Evolutionary conservation across 35 echinoderm and acorn worm genomes (phyloP).

Genomic region (Ptychodera flava): DNA sequence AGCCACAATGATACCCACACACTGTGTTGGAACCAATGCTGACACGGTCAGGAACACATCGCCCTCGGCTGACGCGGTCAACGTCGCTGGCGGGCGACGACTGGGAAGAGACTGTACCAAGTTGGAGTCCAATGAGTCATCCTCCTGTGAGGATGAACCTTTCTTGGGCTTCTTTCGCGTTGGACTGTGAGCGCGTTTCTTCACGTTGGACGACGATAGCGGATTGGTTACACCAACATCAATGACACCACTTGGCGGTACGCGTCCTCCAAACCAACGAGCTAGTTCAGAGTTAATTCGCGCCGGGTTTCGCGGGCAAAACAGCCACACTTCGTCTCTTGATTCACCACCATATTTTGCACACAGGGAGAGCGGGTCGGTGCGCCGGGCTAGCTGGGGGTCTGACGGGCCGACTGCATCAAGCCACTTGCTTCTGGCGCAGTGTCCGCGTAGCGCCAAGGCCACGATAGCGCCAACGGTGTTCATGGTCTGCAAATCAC

Average conservation of each 20-base stretch:
- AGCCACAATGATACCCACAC: conserved; percentile 59
- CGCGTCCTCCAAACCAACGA: conserved; percentile 85
- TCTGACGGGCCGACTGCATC: conserved; percentile 80
- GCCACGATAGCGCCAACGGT: conserved; percentile 41
- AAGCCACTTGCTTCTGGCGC: conserved; percentile 64
- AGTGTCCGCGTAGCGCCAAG: conserved; percentile 53
- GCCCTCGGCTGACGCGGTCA: conserved; percentile 48
- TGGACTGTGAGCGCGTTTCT: conserved; percentile 9
- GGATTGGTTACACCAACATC: conserved; percentile 26
- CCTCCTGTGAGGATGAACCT: conserved; percentile 31
- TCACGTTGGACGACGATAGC: neutral
- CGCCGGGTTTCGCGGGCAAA: conserved; percentile 75
- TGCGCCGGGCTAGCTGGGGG: conserved; percentile 68
- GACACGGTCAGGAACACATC: conserved; percentile 73
- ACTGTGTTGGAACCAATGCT: conserved; percentile 68
- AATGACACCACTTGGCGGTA: conserved; percentile 52
- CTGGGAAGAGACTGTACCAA: conserved; percentile 8
- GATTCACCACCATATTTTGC: conserved; percentile 64
- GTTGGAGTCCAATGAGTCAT: neutral
- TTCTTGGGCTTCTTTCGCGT: conserved; percentile 56
- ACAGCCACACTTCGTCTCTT: conserved; percentile 61
- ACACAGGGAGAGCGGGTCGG: conserved; percentile 81
- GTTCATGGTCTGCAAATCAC: neutral
- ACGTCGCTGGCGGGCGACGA: conserved; percentile 39
- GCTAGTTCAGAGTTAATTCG: conserved; percentile 77